phyloP scores from a whole-genome alignment of 2,888 invertebrate species.

The Agriotes lineatus region DNA sequence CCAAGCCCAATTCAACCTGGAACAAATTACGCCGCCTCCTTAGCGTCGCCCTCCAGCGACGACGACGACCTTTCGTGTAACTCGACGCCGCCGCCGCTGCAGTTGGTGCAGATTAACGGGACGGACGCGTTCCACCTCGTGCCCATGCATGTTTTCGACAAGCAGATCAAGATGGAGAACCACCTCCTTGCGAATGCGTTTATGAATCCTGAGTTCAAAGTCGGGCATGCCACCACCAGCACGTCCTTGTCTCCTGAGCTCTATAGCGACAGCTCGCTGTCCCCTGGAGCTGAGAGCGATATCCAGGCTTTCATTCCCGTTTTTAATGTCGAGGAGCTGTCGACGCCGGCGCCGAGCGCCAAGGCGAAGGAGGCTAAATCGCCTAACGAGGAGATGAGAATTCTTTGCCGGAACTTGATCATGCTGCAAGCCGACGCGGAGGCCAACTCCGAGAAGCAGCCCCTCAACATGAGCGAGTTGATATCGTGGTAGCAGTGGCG shows the following conservation, averaged over 20 bases:
- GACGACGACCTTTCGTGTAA: slow-evolving; percentile 65
- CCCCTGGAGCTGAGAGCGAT: slow-evolving; percentile 59
- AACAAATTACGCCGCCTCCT: slow-evolving; percentile 55
- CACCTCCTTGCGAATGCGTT: slow-evolving; percentile 67
- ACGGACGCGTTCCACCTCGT: slow-evolving; percentile 75
- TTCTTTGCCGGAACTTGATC: slow-evolving; percentile 37
- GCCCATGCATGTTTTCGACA: slow-evolving; percentile 71
- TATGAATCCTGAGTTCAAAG: slow-evolving; percentile 66
- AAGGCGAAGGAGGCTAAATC: slow-evolving; percentile 22
- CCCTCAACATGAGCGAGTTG: slow-evolving; percentile 67
- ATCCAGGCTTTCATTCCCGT: slow-evolving; percentile 55
- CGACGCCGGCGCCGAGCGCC: slow-evolving; percentile 8
- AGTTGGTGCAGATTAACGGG: slow-evolving; percentile 73
- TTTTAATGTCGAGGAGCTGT: slow-evolving; percentile 47
- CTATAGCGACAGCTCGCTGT: slow-evolving; percentile 64
- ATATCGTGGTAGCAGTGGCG: slow-evolving; percentile 67
- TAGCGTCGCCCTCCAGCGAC: slow-evolving; percentile 67
- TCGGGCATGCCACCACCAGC: slow-evolving; percentile 64
- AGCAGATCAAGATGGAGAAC: slow-evolving; percentile 62
- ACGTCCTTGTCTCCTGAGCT: slow-evolving; percentile 62
- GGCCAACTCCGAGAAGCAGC: slow-evolving; percentile 25
- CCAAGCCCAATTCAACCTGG: slow-evolving; percentile 65
- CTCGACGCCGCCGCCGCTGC: slow-evolving; percentile 68
- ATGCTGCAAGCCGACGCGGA: slow-evolving; percentile 37
- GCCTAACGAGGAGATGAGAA: slow-evolving; percentile 38